A percentile compares a stretch with the other conserved stretches of the same genome.
Conservation (phyloP, 2,797 vertebrate genomes). For the Gadopsis bispinosus region DNA sequence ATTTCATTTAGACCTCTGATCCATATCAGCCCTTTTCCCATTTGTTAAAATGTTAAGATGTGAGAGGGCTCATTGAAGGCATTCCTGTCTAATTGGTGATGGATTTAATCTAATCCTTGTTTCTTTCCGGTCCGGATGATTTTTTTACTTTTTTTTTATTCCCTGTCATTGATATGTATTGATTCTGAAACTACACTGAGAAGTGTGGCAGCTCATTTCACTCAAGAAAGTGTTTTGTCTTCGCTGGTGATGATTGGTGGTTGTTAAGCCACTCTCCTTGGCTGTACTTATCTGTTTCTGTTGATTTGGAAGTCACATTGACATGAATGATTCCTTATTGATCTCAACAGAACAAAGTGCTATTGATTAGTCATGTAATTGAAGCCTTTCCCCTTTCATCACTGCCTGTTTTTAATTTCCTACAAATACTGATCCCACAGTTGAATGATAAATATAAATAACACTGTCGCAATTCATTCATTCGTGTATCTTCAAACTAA, state of each 20-base stretch:
- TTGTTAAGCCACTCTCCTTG: slow-evolving; percentile 26
- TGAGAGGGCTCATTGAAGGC: slow-evolving; percentile 21
- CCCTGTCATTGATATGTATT: slow-evolving; percentile 48
- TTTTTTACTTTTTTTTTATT: neutral
- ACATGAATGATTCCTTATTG: slow-evolving; percentile 49
- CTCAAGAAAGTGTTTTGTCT: slow-evolving; percentile 44
- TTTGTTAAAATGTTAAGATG: slow-evolving; percentile 24
- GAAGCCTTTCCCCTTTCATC: slow-evolving; percentile 46
- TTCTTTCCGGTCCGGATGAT: slow-evolving; percentile 1
- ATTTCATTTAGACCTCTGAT: slow-evolving; percentile 20
- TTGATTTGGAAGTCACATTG: slow-evolving; percentile 46
- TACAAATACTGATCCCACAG: slow-evolving; percentile 18
- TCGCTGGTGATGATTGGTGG: slow-evolving; percentile 31
- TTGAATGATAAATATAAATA: slow-evolving; percentile 28
- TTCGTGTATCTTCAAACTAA: neutral
- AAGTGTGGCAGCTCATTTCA: slow-evolving; percentile 42
- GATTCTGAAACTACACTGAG: slow-evolving; percentile 35
- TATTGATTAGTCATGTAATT: slow-evolving; percentile 62
- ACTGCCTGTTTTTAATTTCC: slow-evolving; percentile 48
- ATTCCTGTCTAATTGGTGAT: slow-evolving; percentile 32
- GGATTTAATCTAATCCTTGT: slow-evolving; percentile 37
- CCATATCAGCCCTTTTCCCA: slow-evolving; percentile 10
- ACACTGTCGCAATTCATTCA: neutral
- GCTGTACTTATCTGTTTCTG: slow-evolving; percentile 53
- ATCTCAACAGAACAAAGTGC: slow-evolving; percentile 30